Conservation (phyloP, 2,888 invertebrate genomes). For the Chaetogeoica ovagalla region DNA sequence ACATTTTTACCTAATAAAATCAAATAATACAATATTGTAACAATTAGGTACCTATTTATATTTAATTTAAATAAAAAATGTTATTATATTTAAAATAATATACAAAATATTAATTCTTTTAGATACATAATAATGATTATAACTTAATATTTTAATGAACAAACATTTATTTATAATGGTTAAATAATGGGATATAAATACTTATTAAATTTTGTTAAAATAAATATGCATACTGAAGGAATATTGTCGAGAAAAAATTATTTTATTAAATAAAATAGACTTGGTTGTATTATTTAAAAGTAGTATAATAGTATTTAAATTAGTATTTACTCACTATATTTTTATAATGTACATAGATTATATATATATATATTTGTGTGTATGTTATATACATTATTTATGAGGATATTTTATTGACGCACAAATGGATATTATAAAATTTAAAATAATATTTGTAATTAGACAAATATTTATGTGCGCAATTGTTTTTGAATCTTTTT, state of each 20-base stretch:
- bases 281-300: too few relatives aligned
- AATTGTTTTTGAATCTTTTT: too few relatives aligned
- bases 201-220: not conserved
- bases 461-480: too few relatives aligned
- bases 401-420: conserved; percentile 44
- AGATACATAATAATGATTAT: too few relatives aligned
- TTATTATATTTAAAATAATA: not conserved
- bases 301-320: too few relatives aligned
- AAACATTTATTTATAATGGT: too few relatives aligned
- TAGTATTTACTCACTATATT: too few relatives aligned
- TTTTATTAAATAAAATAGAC: not conserved
- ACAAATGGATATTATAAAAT: conserved; percentile 11
- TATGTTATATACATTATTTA: conserved; percentile 44
- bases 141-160: too few relatives aligned
- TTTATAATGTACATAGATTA: too few relatives aligned
- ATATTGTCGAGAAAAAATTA: not conserved
- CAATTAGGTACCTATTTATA: not conserved
- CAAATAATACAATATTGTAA: too few relatives aligned
- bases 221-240: not conserved
- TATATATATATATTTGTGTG: conserved; percentile 21
- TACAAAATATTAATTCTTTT: not conserved
- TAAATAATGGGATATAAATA: too few relatives aligned
- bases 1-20: too few relatives aligned
- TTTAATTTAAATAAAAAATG: not conserved
- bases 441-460: not conserved